These are phyloP conservation scores for Mercenaria mercenaria DNA, from an alignment of 1,140 invertebrate genomes.

Conservation along the genomic window DNA sequence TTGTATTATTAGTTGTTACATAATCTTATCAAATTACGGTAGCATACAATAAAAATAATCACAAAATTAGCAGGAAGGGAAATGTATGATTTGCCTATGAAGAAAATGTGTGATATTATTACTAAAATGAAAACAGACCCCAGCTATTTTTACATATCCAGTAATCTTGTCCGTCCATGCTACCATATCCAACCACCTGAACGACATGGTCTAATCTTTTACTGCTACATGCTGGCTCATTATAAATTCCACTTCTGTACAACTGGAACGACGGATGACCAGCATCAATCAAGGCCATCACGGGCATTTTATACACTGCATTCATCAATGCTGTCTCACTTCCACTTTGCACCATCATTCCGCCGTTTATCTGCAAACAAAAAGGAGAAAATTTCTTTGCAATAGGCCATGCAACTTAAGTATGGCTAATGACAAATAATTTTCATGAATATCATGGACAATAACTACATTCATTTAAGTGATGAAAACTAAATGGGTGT, in stretches of 20 bases:
- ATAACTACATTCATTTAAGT: too few species aligned
- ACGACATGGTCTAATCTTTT: constrained; percentile 94
- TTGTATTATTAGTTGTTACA: too few species aligned
- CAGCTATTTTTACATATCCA: constrained; percentile 74
- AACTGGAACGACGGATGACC: constrained; percentile 86
- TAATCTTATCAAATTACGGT: too few species aligned
- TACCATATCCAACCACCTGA: constrained; percentile 93
- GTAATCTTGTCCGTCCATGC: constrained; percentile 71
- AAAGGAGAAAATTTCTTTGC: background rate
- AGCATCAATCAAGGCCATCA: constrained; percentile 95
- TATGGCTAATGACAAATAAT: too few species aligned
- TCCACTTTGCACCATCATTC: constrained; percentile 36
- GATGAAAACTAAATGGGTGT: too few species aligned
- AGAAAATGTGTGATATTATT: too few species aligned
- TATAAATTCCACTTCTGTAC: constrained; percentile 81
- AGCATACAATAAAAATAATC: too few species aligned
- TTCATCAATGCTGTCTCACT: constrained; percentile 76
- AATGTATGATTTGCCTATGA: too few species aligned
- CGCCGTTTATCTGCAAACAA: constrained; percentile 44
- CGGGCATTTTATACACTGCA: constrained; percentile 92
- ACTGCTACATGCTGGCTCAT: constrained; percentile 57
- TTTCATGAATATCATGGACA: too few species aligned
- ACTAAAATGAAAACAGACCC: constrained; percentile 43
- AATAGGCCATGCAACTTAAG: too few species aligned
- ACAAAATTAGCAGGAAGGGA: too few species aligned